Evolutionary conservation across 2,888 invertebrate species (phyloP), one percentile per base, ranked within the genome.

Genomic region (Ornithoptera priamus): DNA sequence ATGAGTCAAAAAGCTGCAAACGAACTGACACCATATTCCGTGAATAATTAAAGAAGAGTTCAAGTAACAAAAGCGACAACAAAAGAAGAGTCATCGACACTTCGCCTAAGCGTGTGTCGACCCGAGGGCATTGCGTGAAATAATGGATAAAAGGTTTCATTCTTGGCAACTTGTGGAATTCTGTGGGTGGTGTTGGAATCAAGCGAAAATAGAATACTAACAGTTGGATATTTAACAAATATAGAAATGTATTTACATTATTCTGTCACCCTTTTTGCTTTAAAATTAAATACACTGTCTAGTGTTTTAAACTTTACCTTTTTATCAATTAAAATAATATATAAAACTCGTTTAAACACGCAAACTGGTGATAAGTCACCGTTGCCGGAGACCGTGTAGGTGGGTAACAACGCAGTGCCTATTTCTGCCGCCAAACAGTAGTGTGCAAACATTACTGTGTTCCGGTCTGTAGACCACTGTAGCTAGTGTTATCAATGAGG

Each of bases 1-100:
- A n/a, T 53, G 53, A 53, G n/a, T 4, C 18, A 60, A 59, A n/a
- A 65, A 63, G n/a, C 62, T 59, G 58, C 63, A 68, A 68, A 68
- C 62, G 57, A 59, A 68, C 68, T 24, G 60, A 42, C 60, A 36
- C 20, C 61, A 42, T 46, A 53, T 57, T 56, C 42, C 42, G 56
- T 57, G 62, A 65, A 65, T 65, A 65, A 62, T 53, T 60, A 69
- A 69, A 60, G 24, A 69, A 62, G 24, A 42, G 65, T 53, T 36
- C 56, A 59, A 60, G 60, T 68, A 64, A 68, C 64, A 63, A 30
- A 69, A 56, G 56, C 65, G 69, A 65, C 61, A 61, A 68, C 64
- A 68, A 69, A 65, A 69, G 56, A 58, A 30, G 65, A 65, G 61
- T 69, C 62, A 62, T 57, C 65, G 69, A 65, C 69, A 53, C 8